Evolutionary conservation across 2,888 invertebrate species (phyloP).

Genomic region (Calliphora vomitoria): DNA sequence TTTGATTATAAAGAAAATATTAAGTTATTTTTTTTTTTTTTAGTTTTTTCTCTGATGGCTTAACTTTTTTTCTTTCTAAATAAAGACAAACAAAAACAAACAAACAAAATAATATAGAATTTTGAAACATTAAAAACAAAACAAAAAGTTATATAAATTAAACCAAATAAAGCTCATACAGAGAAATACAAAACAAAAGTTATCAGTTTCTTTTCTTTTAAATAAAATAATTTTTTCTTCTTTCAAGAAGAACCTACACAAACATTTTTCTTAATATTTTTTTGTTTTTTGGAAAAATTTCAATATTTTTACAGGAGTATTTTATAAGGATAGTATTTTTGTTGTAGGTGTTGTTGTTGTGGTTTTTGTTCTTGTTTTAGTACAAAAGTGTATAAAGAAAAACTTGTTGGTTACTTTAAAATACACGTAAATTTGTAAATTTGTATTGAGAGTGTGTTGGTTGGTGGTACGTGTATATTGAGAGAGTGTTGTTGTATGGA

Average conservation of each 20-base stretch:
- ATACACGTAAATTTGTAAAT: conserved; percentile 34
- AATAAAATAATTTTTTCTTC: conserved; percentile 45
- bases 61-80: conserved; percentile 30
- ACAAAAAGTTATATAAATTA: conserved; percentile 58
- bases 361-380: conserved; percentile 34
- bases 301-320: conserved; percentile 50
- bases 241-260: conserved; percentile 63
- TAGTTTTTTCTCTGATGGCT: conserved; percentile 61
- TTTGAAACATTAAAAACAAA: conserved; percentile 39
- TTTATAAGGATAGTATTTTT: conserved; percentile 56
- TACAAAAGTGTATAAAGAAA: conserved; percentile 57
- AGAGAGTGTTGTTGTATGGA: conserved; percentile 19
- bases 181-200: conserved; percentile 60
- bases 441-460: conserved; percentile 49
- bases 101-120: conserved; percentile 55
- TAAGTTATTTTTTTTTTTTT: conserved; percentile 67
- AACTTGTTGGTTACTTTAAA: conserved; percentile 17
- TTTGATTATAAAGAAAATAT: conserved; percentile 46
- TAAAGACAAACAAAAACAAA: conserved; percentile 55
- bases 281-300: conserved; percentile 25
- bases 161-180: conserved; percentile 59
- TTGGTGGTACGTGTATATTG: conserved; percentile 49
- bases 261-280: conserved; percentile 19
- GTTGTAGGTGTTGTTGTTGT: conserved; percentile 35
- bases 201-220: conserved; percentile 18